A percentile compares a stretch with the other conserved stretches of the same genome.
These are phyloP conservation scores for Tetramorium simillimum DNA, from an alignment of 1,140 invertebrate species.

Conservation along the genomic window DNA sequence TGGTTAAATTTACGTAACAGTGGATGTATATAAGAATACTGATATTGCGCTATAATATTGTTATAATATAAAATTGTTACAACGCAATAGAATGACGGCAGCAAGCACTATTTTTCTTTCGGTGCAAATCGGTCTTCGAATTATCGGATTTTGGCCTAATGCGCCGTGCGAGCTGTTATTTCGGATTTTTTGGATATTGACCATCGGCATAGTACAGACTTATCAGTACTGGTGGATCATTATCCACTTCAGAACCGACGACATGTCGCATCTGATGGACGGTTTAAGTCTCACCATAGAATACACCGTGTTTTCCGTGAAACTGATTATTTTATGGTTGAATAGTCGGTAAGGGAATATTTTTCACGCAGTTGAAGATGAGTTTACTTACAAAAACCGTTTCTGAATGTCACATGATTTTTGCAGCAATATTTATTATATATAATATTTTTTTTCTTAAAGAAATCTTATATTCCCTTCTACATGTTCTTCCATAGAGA, in stretches of 20 bases:
- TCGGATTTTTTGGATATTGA: constrained; percentile 20
- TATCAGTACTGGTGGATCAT: constrained; percentile 22
- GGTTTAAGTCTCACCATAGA: constrained; percentile 14
- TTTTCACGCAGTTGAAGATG: neutral
- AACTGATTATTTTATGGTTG: constrained; percentile 40
- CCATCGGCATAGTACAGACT: constrained; percentile 3
- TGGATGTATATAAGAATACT: neutral
- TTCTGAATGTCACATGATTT: neutral
- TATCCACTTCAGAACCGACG: constrained; percentile 4
- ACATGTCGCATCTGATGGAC: constrained; percentile 1
- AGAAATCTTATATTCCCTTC: neutral
- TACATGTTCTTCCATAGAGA: neutral
- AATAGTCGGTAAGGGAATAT: constrained; percentile 43
- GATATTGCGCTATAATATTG: neutral
- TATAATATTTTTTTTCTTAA: neutral
- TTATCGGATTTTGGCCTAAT: constrained; percentile 32
- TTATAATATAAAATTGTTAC: neutral
- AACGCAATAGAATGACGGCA: neutral
- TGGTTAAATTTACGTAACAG: neutral
- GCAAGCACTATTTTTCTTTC: neutral
- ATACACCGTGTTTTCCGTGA: constrained; percentile 6
- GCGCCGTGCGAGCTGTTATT: constrained; percentile 1
- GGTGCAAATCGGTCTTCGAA: constrained; percentile 42
- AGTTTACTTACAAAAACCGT: neutral
- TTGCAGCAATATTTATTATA: neutral